phyloP scores from a whole-genome alignment of 35 echinoderm and acorn worm species.

The Holothuria glaberrima region DNA sequence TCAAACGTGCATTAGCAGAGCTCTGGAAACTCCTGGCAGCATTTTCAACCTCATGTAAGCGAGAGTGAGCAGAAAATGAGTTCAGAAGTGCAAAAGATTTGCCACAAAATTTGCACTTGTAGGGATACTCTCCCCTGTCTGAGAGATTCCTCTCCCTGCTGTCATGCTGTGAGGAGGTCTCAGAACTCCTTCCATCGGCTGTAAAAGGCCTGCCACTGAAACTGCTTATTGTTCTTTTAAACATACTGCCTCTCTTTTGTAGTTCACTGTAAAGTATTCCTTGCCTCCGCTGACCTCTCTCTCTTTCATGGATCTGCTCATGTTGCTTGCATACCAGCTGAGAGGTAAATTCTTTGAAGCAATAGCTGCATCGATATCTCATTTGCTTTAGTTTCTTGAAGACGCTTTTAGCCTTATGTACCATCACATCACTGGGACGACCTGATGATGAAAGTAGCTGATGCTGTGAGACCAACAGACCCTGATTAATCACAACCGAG shows the following conservation, averaged over 20 bases:
- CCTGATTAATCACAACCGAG: neutral
- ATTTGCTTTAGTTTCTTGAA: constrained; percentile 46
- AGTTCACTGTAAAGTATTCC: neutral
- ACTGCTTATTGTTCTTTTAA: neutral
- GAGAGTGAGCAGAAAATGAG: neutral
- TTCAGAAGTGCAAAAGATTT: neutral
- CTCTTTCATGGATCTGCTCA: neutral
- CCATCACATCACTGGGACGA: neutral
- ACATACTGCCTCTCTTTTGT: neutral
- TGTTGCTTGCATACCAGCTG: neutral
- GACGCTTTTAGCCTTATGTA: constrained; percentile 30
- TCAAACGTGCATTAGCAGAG: neutral
- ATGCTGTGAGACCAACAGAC: neutral
- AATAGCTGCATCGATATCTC: constrained; percentile 25
- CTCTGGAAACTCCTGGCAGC: neutral
- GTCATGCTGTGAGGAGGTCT: neutral
- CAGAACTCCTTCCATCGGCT: neutral
- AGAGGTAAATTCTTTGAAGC: constrained; percentile 43
- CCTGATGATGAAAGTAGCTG: neutral
- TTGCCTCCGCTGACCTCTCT: neutral
- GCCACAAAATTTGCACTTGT: constrained; percentile 21
- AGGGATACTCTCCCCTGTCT: neutral
- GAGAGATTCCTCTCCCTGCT: neutral
- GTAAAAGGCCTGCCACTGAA: neutral
- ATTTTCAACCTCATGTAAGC: constrained; percentile 6